Percentiles rank a stretch among this genome's conserved stretches.
These are phyloP conservation scores for Lordiphosa fenestrarum DNA, from an alignment of 2,888 invertebrate species.

Conservation along the genomic window DNA sequence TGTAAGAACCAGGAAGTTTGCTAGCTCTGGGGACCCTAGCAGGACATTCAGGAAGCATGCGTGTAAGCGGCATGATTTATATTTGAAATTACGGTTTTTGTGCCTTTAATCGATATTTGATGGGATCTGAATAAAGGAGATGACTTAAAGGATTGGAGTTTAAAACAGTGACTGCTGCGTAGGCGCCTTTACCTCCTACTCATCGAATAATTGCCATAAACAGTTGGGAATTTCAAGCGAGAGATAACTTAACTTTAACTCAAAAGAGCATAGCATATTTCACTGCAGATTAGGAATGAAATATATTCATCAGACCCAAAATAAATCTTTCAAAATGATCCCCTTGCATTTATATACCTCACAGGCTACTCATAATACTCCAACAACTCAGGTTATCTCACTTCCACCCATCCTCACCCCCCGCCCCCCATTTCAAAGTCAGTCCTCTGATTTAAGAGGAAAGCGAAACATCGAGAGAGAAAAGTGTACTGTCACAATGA, in stretches of 20 bases:
- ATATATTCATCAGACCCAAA: neutral
- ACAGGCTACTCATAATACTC: neutral
- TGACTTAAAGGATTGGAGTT: no score
- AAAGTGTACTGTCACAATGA: slow-evolving; percentile 3
- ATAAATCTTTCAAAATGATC: no score
- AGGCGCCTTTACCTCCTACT: no score
- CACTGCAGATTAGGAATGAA: no score
- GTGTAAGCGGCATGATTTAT: slow-evolving; percentile 59
- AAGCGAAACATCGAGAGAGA: slow-evolving; percentile 27
- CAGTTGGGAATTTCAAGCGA: no score
- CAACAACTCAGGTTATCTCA: slow-evolving; percentile 57
- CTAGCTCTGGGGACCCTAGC: slow-evolving; percentile 30
- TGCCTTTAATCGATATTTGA: slow-evolving; percentile 11
- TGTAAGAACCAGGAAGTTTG: slow-evolving; percentile 21
- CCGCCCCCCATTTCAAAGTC: no score
- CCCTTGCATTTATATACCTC: no score
- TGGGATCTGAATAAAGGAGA: slow-evolving; percentile 4
- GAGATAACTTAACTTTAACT: no score
- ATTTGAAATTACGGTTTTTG: slow-evolving; percentile 56
- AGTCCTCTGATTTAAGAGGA: no score
- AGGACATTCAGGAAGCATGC: slow-evolving; percentile 57
- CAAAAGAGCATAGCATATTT: no score
- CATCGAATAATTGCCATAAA: no score
- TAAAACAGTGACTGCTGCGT: no score
- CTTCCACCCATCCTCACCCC: slow-evolving; percentile 1